Evolutionary conservation across 1,140 invertebrate genomes (phyloP).

Genomic region (Brachionus koreanus): DNA sequence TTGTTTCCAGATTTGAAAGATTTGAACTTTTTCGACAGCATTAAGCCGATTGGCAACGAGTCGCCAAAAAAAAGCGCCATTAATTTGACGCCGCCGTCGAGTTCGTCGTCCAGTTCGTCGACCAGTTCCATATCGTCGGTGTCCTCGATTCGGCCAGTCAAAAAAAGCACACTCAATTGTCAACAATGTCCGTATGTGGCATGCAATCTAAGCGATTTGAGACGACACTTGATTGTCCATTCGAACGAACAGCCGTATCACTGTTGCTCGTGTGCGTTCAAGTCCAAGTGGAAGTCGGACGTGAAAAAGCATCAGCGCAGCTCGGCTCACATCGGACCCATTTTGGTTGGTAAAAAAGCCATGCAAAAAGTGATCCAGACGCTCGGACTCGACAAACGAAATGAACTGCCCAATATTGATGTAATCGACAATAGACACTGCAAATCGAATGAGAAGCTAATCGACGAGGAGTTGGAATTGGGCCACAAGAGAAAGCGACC

Average conservation of each 20-base stretch:
- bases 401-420: neutral
- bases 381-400: neutral
- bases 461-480: slow-evolving; percentile 1
- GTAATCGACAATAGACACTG: slow-evolving; percentile 25
- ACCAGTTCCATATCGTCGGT: slow-evolving; percentile 10
- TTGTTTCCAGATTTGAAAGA: slow-evolving; percentile 43
- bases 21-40: slow-evolving; percentile 36
- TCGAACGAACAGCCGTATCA: slow-evolving; percentile 56
- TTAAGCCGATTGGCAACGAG: neutral
- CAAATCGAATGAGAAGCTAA: slow-evolving; percentile 36
- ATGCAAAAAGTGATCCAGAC: slow-evolving; percentile 43
- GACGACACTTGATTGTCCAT: slow-evolving; percentile 54
- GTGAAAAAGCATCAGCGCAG: slow-evolving; percentile 56
- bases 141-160: neutral
- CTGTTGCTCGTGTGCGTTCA: slow-evolving; percentile 54
- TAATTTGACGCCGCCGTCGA: slow-evolving; percentile 20
- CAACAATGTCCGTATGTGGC: slow-evolving; percentile 55
- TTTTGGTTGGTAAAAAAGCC: slow-evolving; percentile 40
- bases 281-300: slow-evolving; percentile 57
- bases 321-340: slow-evolving; percentile 46
- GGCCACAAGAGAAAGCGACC: neutral
- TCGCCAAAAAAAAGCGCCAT: neutral
- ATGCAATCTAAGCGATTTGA: slow-evolving; percentile 54
- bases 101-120: slow-evolving; percentile 6
- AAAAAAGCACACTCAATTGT: slow-evolving; percentile 46